Percentiles rank a stretch among this genome's conserved stretches.
phyloP scores from a whole-genome alignment of 2,888 invertebrate species.

The Trachelus troglodyta region DNA sequence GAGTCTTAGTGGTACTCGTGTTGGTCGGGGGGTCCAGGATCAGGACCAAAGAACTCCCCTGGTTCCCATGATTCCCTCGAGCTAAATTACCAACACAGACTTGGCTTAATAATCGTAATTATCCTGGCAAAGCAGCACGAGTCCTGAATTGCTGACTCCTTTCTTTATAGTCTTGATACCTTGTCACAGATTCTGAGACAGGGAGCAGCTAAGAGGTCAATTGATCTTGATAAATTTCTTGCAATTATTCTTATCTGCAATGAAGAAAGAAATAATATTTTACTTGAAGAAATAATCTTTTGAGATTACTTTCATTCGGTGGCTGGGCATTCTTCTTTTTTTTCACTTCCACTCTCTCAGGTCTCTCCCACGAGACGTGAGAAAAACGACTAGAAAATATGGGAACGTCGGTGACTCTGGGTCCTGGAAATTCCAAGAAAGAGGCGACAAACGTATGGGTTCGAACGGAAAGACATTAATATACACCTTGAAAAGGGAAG shows the following conservation, averaged over 20 bases:
- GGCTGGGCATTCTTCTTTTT: neutral
- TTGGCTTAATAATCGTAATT: conserved; percentile 33
- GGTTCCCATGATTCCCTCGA: conserved; percentile 14
- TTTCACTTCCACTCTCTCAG: neutral
- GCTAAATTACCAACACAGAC: conserved; percentile 29
- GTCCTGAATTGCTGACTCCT: conserved; percentile 7
- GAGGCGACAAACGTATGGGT: conserved; percentile 1
- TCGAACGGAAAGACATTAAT: conserved; percentile 8
- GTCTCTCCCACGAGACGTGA: neutral
- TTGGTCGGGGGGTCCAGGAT: conserved; percentile 5
- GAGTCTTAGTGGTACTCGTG: conserved; percentile 22
- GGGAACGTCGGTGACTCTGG: neutral
- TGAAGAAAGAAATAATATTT: neutral
- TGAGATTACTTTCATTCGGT: neutral
- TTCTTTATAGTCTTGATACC: neutral
- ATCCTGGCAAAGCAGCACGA: conserved; percentile 12
- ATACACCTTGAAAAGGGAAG: neutral
- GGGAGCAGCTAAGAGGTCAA: neutral
- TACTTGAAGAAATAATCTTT: neutral
- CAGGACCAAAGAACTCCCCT: conserved; percentile 28
- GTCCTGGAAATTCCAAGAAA: neutral
- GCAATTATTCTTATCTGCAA: neutral
- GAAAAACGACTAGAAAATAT: neutral
- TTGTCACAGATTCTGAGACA: neutral
- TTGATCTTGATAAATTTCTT: neutral